Evolutionary conservation across 2,797 vertebrate species (phyloP).

Genomic region (Chelon auratus): DNA sequence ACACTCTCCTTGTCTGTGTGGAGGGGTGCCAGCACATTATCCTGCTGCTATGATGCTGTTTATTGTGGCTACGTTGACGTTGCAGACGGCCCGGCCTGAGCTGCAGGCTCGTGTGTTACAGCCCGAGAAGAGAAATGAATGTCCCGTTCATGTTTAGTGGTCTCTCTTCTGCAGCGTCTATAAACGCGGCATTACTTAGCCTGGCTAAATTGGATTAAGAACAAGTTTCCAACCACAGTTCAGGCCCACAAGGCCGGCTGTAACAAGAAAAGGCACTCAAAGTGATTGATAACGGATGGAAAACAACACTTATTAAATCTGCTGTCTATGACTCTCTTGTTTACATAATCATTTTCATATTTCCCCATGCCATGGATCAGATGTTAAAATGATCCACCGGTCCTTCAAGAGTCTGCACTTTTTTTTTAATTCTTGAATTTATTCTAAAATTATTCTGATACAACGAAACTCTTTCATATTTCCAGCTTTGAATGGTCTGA

Average conservation of each 20-base stretch:
- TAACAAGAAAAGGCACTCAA: not conserved
- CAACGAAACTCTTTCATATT: no score
- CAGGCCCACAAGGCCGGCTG: no score
- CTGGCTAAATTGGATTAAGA: not conserved
- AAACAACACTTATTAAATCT: not conserved
- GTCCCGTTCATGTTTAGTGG: not conserved
- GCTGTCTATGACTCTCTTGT: no score
- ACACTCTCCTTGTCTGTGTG: not conserved
- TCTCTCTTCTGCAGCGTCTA: not conserved
- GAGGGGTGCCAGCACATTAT: not conserved
- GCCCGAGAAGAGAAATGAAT: not conserved
- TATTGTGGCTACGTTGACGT: not conserved
- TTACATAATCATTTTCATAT: no score
- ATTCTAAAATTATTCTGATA: no score
- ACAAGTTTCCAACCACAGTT: not conserved
- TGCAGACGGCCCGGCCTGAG: no score
- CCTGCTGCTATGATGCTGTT: not conserved
- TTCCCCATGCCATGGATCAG: no score
- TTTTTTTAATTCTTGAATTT: no score
- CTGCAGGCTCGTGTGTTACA: not conserved
- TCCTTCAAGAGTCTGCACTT: no score
- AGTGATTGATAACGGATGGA: not conserved
- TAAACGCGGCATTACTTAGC: not conserved
- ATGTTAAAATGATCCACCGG: no score
- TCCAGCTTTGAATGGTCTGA: no score